These are phyloP conservation scores for Synergus gifuensis DNA, from an alignment of 2,888 invertebrate genomes.

Conservation along the genomic window DNA sequence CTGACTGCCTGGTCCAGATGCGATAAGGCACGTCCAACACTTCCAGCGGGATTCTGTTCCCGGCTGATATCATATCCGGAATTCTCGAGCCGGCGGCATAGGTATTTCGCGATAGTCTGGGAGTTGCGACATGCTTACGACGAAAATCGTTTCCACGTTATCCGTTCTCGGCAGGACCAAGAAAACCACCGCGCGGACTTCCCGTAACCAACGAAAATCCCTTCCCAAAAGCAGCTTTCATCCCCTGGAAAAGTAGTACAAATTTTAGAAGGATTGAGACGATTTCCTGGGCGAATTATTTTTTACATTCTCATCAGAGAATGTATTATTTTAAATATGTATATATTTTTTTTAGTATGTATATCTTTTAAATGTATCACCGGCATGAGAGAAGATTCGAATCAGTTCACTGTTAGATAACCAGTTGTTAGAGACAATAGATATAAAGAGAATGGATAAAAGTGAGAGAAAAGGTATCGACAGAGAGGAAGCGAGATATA, in stretches of 20 bases:
- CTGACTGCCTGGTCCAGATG: conserved; percentile 74
- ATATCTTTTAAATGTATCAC: background rate
- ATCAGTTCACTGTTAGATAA: background rate
- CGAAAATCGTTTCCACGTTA: conserved; percentile 45
- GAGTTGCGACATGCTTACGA: conserved; percentile 35
- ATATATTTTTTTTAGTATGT: background rate
- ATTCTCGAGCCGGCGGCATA: conserved; percentile 51
- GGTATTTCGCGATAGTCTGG: conserved; percentile 31
- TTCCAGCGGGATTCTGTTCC: conserved; percentile 71
- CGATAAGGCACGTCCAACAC: conserved; percentile 77
- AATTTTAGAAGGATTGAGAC: background rate
- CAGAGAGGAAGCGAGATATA: conserved; percentile 25
- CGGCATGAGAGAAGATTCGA: background rate
- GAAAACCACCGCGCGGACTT: conserved; percentile 15
- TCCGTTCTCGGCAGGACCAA: conserved; percentile 15
- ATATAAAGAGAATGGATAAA: conserved; percentile 52
- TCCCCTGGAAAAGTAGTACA: background rate
- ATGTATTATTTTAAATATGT: too few relatives aligned
- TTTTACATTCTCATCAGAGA: too few relatives aligned
- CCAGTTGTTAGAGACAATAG: conserved; percentile 37
- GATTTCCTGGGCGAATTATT: background rate
- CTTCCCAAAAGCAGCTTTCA: background rate
- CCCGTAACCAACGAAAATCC: background rate
- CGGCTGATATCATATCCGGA: conserved; percentile 74
- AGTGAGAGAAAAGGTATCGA: conserved; percentile 51